A percentile compares a stretch with the other conserved stretches of the same genome.
These are phyloP conservation scores for Eulithis testata DNA, from an alignment of 2,888 invertebrate species.

Conservation along the genomic window DNA sequence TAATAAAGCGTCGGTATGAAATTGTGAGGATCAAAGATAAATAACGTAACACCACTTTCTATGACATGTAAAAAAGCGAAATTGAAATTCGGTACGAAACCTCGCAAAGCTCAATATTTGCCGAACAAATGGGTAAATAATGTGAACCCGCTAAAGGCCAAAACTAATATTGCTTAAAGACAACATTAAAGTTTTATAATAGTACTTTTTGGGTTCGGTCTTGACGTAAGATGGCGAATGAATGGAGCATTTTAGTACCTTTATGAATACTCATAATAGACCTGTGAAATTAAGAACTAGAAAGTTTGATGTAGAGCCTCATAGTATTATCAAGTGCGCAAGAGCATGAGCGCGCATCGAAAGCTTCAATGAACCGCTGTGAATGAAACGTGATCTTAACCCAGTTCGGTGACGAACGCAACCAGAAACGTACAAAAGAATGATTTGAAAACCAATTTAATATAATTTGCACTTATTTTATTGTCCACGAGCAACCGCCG, in stretches of 20 bases:
- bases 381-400: conserved; percentile 65
- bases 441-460: conserved; percentile 35
- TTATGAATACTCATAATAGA: conserved; percentile 13
- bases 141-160: conserved; percentile 53
- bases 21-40: background rate
- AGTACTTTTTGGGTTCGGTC: conserved; percentile 38
- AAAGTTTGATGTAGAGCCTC: conserved; percentile 38
- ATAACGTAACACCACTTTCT: conserved; percentile 52
- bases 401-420: conserved; percentile 52
- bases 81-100: conserved; percentile 59
- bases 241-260: conserved; percentile 17
- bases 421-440: conserved; percentile 43
- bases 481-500: conserved; percentile 12
- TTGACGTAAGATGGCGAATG: conserved; percentile 9
- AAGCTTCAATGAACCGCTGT: conserved; percentile 54
- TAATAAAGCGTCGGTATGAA: background rate
- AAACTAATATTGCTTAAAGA: conserved; percentile 62
- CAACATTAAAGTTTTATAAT: conserved; percentile 44
- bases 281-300: conserved; percentile 34
- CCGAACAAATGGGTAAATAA: conserved; percentile 70
- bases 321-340: conserved; percentile 34
- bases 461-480: conserved; percentile 31
- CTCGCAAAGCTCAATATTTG: conserved; percentile 63
- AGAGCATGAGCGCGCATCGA: conserved; percentile 41
- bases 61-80: conserved; percentile 60